Evolutionary conservation across 2,113 vertebrate species (phyloP).

Genomic region (Pao palembangensis): DNA sequence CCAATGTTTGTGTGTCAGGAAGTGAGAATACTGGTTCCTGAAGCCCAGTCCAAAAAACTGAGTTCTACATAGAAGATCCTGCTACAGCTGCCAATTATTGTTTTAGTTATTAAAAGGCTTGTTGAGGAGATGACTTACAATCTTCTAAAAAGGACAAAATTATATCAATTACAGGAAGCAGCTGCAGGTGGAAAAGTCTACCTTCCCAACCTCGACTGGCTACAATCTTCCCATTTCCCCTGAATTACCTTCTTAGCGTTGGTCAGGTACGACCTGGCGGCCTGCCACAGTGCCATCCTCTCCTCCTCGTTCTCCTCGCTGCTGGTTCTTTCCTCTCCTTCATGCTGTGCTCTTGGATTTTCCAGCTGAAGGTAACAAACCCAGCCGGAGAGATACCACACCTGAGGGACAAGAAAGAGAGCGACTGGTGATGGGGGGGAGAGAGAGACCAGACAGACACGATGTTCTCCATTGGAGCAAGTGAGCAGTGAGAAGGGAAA

Average conservation of each 20-base stretch:
- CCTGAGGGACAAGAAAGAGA: slow-evolving; percentile 64
- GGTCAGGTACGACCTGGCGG: slow-evolving; percentile 70
- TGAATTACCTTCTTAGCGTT: slow-evolving; percentile 73
- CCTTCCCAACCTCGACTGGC: neutral
- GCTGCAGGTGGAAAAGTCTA: neutral
- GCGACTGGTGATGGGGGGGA: slow-evolving; percentile 3
- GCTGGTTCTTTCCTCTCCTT: slow-evolving; percentile 56
- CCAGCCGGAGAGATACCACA: slow-evolving; percentile 79
- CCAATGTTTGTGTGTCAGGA: slow-evolving; percentile 2
- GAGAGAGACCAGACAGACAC: slow-evolving; percentile 20
- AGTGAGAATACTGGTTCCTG: neutral
- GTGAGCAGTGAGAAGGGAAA: slow-evolving; percentile 42
- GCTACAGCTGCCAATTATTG: too few species aligned
- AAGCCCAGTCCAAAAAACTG: too few species aligned
- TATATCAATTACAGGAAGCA: neutral
- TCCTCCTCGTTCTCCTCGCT: slow-evolving; percentile 66
- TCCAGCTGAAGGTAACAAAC: slow-evolving; percentile 73
- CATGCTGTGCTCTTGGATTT: slow-evolving; percentile 64
- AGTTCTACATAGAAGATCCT: too few species aligned
- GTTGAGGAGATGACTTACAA: too few species aligned
- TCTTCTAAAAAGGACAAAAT: too few species aligned
- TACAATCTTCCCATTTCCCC: neutral
- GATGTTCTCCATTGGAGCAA: slow-evolving; percentile 31
- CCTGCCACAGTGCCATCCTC: slow-evolving; percentile 64
- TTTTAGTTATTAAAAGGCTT: too few species aligned